Evolutionary conservation across 2,797 vertebrate genomes (phyloP).

Genomic region (Zenarchopterus dispar): DNA sequence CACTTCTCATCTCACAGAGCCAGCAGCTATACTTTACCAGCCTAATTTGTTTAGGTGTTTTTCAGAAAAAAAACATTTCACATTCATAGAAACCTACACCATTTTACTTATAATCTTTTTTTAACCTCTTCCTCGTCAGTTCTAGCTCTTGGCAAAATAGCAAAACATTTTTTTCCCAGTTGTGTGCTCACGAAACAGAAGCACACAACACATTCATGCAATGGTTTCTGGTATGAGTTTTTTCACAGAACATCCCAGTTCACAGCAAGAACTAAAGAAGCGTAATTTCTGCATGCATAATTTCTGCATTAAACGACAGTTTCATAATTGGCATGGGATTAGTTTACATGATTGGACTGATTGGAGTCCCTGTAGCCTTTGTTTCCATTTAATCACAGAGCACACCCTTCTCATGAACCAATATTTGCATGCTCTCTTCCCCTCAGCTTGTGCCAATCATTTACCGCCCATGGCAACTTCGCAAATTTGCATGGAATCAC

Average conservation of each 20-base stretch:
- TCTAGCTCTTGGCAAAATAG: constrained; percentile 11
- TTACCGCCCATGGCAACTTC: constrained; percentile 26
- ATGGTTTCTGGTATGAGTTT: constrained; percentile 3
- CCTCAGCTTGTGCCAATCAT: constrained; percentile 42
- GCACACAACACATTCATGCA: constrained; percentile 2
- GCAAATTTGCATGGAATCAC: constrained; percentile 55
- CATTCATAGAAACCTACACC: constrained; percentile 21
- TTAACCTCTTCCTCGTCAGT: not conserved
- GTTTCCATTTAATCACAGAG: constrained; percentile 69
- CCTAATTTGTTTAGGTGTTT: constrained; percentile 11
- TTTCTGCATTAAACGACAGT: constrained; percentile 58
- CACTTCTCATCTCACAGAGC: constrained; percentile 2
- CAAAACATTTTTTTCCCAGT: constrained; percentile 23
- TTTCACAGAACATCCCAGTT: constrained; percentile 31
- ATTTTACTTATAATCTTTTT: constrained; percentile 20
- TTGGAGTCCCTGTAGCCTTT: constrained; percentile 54
- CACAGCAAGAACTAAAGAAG: constrained; percentile 54
- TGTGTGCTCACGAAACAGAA: not conserved
- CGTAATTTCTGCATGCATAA: constrained; percentile 61
- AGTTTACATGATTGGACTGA: constrained; percentile 73
- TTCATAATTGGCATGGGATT: constrained; percentile 76
- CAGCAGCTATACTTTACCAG: constrained; percentile 11
- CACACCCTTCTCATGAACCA: constrained; percentile 35
- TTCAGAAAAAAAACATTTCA: constrained; percentile 25
- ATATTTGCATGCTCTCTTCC: constrained; percentile 49